A percentile compares a stretch with the other conserved stretches of the same genome.
These are phyloP conservation scores for Oceanodroma leucorhoa DNA, from an alignment of 2,797 vertebrate genomes.

Conservation along the genomic window DNA sequence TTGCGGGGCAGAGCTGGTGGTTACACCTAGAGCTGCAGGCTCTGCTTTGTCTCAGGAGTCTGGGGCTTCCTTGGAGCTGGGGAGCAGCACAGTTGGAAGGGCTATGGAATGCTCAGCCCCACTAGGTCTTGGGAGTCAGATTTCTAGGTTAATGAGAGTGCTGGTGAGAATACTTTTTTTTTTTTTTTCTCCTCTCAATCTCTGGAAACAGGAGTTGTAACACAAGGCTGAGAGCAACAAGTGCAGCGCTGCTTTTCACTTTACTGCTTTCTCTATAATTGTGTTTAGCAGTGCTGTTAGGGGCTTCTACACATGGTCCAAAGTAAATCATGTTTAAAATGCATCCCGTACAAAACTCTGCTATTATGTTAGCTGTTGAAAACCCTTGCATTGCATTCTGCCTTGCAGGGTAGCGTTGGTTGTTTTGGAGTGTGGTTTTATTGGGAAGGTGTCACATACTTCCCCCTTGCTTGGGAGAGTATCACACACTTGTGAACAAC, in stretches of 20 bases:
- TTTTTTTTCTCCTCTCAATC: neutral
- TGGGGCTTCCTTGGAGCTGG: neutral
- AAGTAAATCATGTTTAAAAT: neutral
- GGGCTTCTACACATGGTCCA: neutral
- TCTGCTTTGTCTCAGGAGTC: neutral
- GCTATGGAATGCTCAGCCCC: neutral
- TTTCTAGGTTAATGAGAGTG: neutral
- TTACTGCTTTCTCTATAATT: neutral
- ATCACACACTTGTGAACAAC: neutral
- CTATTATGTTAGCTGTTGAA: fast-evolving
- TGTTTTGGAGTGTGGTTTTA: neutral
- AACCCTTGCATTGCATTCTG: neutral
- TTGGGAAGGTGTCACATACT: neutral
- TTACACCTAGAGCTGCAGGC: neutral
- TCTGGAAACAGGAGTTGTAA: neutral
- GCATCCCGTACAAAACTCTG: fast-evolving
- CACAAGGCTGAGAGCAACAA: neutral
- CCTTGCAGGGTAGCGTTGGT: fast-evolving
- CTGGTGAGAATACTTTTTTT: neutral
- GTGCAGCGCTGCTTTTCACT: neutral
- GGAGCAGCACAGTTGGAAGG: neutral
- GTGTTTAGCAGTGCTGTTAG: neutral
- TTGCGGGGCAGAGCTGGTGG: neutral
- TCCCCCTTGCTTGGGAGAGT: neutral
- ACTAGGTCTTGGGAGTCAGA: neutral